Base-by-base conservation (phyloP, 2,888 invertebrate species). In the Ormyrus thymus region DNA sequence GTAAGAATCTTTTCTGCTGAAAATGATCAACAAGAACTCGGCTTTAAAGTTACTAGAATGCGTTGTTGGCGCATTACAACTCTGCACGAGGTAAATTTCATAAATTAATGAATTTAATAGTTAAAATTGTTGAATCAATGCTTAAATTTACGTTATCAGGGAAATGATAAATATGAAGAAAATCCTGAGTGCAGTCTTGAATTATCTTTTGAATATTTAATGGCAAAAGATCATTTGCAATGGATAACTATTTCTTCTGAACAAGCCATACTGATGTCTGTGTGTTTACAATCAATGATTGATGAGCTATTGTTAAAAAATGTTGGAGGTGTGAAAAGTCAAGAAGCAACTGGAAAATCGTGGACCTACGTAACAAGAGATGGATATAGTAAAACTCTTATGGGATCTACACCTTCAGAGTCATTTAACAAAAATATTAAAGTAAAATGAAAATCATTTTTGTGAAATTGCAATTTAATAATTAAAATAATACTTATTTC, bases 1-100 rank as follows among this genome's bases (percentile, higher is more conserved):
- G 92, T 98, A 85, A 92, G 94, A 80, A 89, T 92, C 75, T 66
- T 83, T 53, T 83, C 86, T 48, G 93, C 93, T 43, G 92, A 92
- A 15, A 92, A 92, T 50, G 93, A 94, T 76, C 91, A 93, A n/a
- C 93, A 94, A 83, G 98, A 98, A 90, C 95, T 95, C 66, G 93
- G 94, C 85, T 98, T 97, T 90, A 96, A 97, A 90, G 97, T 98
- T 56, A 98, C 98, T 0, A 92, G 98, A 84, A 98, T 99, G 95
- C 93, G 97, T 78, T 98, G 98, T 86, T 99, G 99, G 99, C 93
- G 98, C 84, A 97, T 99, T 66, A 97, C 97, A 29, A 96, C 97
- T 1, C 92, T 95, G 70, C 59, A 78, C 9, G 78, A 83, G 76
- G 79, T 81, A 76, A 51, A 59, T 3, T 29, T 29, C 29, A 59